These are phyloP conservation scores for Automeris io DNA, from an alignment of 2,888 invertebrate genomes.

Conservation along the genomic window DNA sequence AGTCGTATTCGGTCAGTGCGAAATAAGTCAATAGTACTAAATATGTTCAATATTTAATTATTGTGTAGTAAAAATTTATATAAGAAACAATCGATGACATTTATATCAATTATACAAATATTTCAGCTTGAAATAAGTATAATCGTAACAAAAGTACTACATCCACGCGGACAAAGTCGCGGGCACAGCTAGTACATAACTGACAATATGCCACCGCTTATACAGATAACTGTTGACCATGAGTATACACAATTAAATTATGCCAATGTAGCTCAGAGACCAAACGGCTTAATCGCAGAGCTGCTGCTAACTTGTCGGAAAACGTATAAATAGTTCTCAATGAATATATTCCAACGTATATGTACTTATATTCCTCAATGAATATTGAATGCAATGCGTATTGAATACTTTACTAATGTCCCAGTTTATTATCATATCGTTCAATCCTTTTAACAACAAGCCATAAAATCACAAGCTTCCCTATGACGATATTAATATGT, in stretches of 20 bases:
- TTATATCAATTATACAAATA: too few species aligned
- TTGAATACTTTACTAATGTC: neutral
- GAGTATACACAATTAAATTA: slow-evolving; percentile 23
- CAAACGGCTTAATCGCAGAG: slow-evolving; percentile 37
- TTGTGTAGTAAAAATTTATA: too few species aligned
- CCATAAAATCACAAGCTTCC: slow-evolving; percentile 2
- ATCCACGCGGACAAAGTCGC: too few species aligned
- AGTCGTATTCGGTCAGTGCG: too few species aligned
- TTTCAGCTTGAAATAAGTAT: too few species aligned
- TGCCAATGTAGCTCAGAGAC: slow-evolving; percentile 24
- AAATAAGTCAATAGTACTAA: too few species aligned
- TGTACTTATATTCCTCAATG: slow-evolving; percentile 20
- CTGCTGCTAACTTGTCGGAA: slow-evolving; percentile 25
- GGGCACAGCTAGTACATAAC: too few species aligned
- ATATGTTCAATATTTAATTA: too few species aligned
- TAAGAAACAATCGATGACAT: too few species aligned
- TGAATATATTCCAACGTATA: too few species aligned
- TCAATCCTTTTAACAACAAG: neutral
- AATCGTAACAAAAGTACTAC: too few species aligned
- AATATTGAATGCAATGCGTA: slow-evolving; percentile 10
- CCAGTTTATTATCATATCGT: slow-evolving; percentile 1
- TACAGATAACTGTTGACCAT: slow-evolving; percentile 32
- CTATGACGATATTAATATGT: neutral
- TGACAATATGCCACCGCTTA: too few species aligned
- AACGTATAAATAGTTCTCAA: neutral